Base-by-base conservation (phyloP, 1,140 invertebrate species). In the Aphelenchoides fujianensis region DNA sequence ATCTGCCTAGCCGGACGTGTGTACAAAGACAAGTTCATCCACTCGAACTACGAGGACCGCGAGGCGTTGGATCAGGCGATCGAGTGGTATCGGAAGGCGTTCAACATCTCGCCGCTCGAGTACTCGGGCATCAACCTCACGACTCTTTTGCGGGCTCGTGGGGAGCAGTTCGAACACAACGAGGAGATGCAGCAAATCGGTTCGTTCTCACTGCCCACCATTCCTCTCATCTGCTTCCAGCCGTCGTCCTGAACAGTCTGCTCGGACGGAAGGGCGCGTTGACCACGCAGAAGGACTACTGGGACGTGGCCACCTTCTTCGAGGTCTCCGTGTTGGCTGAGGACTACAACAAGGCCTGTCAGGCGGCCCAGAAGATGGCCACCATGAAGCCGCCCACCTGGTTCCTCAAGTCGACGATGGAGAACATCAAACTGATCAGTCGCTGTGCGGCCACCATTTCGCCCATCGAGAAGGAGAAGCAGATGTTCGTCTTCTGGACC, bases 251-350 rank as follows among this genome's bases (percentile, higher is more conserved):
- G 55, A 98, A 98, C 85, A 96, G 96, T 88, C 87, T 98, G 53
- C 97, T 99, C 83, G 96, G 97, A 0, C 93, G 95, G 82, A 98
- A 98, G 86, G 96, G 96, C 27, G 95, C 92, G 84, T 85, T 99
- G 19, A 90, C 90, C 0, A 92, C 92, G 23, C 86, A 98, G 1
- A 92, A 91, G 79, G 95, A 98, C 82, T 99, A 99, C 84, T 99
- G 97, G 97, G 95, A 97, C 86, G 94, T 98, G 3, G 97, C 97
- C 0, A 98, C 95, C 0, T 98, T 97, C 86, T 98, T 99, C 86
- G 97, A 99, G 86, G 97, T 98, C 68, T 78, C 77, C 36, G 95
- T 98, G 0, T 86, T 99, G 16, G 95, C 95, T 16, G 92, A 97
- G 86, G 93, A 98, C 85, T 98, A 97, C 86, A 88, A 90, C 2